Evolutionary conservation across 2,113 vertebrate species (phyloP).

Genomic region (Perca flavescens): DNA sequence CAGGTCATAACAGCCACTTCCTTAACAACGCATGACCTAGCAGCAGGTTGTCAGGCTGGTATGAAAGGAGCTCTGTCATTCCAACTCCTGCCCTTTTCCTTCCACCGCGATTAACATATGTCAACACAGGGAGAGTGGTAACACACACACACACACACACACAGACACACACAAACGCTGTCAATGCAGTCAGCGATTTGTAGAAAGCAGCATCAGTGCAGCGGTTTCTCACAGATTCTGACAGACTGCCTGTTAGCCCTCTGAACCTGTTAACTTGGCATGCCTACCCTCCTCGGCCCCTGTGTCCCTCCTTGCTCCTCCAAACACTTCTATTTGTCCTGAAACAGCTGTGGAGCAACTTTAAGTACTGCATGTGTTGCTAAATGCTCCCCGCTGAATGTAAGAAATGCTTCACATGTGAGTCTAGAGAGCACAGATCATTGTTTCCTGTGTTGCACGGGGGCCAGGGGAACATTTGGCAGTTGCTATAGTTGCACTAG

Average conservation of each 20-base stretch:
- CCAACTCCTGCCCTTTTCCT: constrained; percentile 51
- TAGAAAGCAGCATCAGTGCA: constrained; percentile 39
- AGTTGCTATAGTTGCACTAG: constrained; percentile 76
- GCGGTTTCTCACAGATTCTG: constrained; percentile 63
- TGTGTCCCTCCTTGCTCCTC: constrained; percentile 40
- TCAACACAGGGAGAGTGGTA: constrained; percentile 56
- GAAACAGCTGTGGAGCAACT: constrained; percentile 76
- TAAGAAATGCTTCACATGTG: constrained; percentile 74
- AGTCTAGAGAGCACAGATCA: constrained; percentile 64
- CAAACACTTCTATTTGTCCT: constrained; percentile 68
- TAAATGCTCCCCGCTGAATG: constrained; percentile 74
- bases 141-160: constrained; percentile 45
- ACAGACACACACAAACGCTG: constrained; percentile 39
- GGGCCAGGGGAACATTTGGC: constrained; percentile 70
- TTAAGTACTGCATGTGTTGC: constrained; percentile 71
- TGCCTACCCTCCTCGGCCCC: constrained; percentile 30
- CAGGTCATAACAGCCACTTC: constrained; percentile 64
- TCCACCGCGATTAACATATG: constrained; percentile 65
- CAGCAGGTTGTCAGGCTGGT: constrained; percentile 66
- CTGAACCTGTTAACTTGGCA: constrained; percentile 75
- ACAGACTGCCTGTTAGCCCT: constrained; percentile 57
- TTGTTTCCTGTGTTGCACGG: constrained; percentile 73
- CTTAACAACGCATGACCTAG: constrained; percentile 54
- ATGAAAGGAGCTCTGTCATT: constrained; percentile 74
- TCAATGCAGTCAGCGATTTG: constrained; percentile 48